Percentiles rank a stretch among this genome's conserved stretches.
Evolutionary conservation across 23 tunicate genomes (phyloP).

Genomic region (Phallusia fumigata): DNA sequence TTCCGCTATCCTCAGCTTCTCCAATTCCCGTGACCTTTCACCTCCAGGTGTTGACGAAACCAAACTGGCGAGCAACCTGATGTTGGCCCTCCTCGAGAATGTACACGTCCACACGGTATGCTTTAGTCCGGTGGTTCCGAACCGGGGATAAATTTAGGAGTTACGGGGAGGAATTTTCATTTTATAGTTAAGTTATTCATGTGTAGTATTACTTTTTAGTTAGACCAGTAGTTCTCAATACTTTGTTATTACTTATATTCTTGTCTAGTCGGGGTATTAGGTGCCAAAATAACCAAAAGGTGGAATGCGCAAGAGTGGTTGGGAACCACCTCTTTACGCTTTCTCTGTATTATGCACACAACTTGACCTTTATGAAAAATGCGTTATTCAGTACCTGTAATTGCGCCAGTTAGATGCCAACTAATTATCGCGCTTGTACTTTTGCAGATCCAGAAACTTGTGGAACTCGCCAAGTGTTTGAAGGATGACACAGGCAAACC

Average conservation of each 20-base stretch:
- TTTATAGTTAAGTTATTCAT: too few relatives aligned
- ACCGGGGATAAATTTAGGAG: too few relatives aligned
- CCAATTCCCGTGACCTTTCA: slow-evolving; percentile 9
- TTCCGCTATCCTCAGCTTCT: slow-evolving; percentile 55
- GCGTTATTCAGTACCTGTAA: neutral
- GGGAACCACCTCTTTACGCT: too few relatives aligned
- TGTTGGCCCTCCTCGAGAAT: slow-evolving; percentile 51
- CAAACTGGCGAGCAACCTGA: slow-evolving; percentile 32
- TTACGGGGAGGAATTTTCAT: too few relatives aligned
- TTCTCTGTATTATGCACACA: too few relatives aligned
- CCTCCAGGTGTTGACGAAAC: slow-evolving; percentile 1
- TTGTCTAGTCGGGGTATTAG: too few relatives aligned
- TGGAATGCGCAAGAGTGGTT: too few relatives aligned
- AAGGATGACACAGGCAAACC: neutral
- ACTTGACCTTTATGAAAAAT: too few relatives aligned
- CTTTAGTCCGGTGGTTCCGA: neutral
- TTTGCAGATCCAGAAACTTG: slow-evolving; percentile 29
- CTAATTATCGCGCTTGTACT: neutral
- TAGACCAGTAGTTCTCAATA: too few relatives aligned
- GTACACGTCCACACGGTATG: slow-evolving; percentile 60
- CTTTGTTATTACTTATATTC: too few relatives aligned
- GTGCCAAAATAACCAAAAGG: too few relatives aligned
- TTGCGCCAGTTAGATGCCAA: neutral
- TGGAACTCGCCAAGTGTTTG: neutral
- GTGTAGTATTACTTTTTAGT: too few relatives aligned